Evolutionary conservation across 2,888 invertebrate species (phyloP), one percentile per base, ranked within the genome.

Genomic region (Eupsilia transversa): DNA sequence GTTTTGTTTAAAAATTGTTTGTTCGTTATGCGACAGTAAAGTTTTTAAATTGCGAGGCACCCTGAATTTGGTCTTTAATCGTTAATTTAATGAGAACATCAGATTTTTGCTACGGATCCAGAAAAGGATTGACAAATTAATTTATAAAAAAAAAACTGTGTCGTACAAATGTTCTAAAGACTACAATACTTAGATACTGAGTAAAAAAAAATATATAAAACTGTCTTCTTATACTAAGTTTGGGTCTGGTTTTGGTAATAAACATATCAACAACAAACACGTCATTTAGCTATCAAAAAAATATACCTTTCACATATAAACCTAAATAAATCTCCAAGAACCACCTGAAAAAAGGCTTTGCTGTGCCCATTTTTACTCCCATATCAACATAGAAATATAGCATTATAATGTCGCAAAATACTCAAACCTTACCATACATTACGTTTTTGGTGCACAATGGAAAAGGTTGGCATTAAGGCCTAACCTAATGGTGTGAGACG

Each of bases 401-500:
- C 72, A 80, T 85, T 76, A 79, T 80, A 84, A 86, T 86, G 85
- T 84, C 74, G 35, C 86, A 79, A 77, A 83, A 84, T 83, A 87
- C 65, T 74, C 74, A 20, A 81, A 79, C 79, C 81, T 74, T 77
- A 76, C 67, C 77, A 63, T 59, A 81, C 84, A 79, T 84, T 81
- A 81, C 83, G 49, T 76, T 84, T 76, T 65, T 49, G 67, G 41
- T 79, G 72, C 81, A 87, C 87, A 87, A 87, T 84, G 79, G 79
- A 76, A 86, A 87, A 87, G 88, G 87, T 83, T 82, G 82, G 86
- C 89, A 90, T 90, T 90, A 91, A 86, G 87, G 86, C 89, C 88
- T 88, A 89, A 89, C 90, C 86, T 92, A 92, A 92, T 92, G 92
- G 91, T 85, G 88, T 85, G 89, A 86, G 86, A 83, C 84, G 82